Conservation (phyloP, 2,888 invertebrate species). For the Mimachlamys varia region DNA sequence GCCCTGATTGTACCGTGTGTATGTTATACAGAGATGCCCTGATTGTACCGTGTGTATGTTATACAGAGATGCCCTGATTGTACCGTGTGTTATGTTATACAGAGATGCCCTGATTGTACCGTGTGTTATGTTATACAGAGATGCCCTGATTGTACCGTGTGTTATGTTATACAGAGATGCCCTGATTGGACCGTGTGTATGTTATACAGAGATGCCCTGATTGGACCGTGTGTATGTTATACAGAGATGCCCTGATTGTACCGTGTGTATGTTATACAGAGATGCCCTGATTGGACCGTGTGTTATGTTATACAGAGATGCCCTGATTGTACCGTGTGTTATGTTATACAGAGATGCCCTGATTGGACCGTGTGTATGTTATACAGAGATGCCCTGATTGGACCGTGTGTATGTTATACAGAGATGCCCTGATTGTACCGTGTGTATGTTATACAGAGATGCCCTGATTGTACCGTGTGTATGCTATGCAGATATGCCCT, state of each 20-base stretch:
- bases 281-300: constrained; percentile 79
- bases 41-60: constrained; percentile 75
- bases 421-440: constrained; percentile 79
- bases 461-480: constrained; percentile 78
- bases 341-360: constrained; percentile 72
- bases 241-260: constrained; percentile 77
- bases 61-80: constrained; percentile 76
- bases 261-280: constrained; percentile 65
- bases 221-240: constrained; percentile 74
- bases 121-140: constrained; percentile 66
- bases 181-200: constrained; percentile 77
- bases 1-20: constrained; percentile 78
- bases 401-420: constrained; percentile 69
- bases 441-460: constrained; percentile 70
- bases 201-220: constrained; percentile 72
- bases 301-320: constrained; percentile 71
- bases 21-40: constrained; percentile 71
- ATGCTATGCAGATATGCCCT: constrained; percentile 72
- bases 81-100: constrained; percentile 71
- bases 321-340: constrained; percentile 78
- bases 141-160: constrained; percentile 78
- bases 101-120: constrained; percentile 79
- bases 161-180: constrained; percentile 74
- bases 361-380: constrained; percentile 75
- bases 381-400: constrained; percentile 76